phyloP scores from a whole-genome alignment of 2,888 invertebrate species.

The Hyposoter dolosus region DNA sequence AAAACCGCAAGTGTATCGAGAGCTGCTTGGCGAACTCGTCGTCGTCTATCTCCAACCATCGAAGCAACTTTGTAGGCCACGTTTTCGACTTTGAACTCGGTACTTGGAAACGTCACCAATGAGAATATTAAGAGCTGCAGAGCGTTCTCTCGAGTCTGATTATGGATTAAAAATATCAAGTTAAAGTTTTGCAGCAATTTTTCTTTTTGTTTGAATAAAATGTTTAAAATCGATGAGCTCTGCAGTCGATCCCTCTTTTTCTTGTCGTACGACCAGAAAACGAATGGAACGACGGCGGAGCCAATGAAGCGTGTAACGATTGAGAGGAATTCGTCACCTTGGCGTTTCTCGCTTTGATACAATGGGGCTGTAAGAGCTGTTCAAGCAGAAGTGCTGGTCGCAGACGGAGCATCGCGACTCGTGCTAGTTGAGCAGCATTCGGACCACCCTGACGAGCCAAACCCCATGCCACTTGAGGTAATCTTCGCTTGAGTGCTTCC shows the following conservation, averaged over 20 bases:
- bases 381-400: conserved; percentile 86
- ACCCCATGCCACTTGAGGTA: conserved; percentile 84
- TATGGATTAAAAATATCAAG: conserved; percentile 7
- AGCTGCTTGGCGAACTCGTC: conserved; percentile 91
- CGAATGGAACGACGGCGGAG: too few species aligned
- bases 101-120: conserved; percentile 91
- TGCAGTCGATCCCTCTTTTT: too few species aligned
- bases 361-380: conserved; percentile 85
- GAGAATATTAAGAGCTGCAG: conserved; percentile 92
- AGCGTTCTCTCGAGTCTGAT: conserved; percentile 90
- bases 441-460: conserved; percentile 85
- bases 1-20: conserved; percentile 92
- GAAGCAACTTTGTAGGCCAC: conserved; percentile 79
- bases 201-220: too few species aligned
- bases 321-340: conserved; percentile 75
- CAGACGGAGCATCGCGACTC: conserved; percentile 85
- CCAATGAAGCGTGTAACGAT: not conserved
- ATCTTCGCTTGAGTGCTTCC: conserved; percentile 82
- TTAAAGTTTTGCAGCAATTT: not conserved
- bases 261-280: too few species aligned
- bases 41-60: conserved; percentile 87
- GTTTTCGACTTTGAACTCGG: conserved; percentile 85
- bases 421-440: conserved; percentile 83
- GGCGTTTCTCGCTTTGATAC: conserved; percentile 81
- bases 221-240: too few species aligned